phyloP scores from a whole-genome alignment of 2,113 vertebrate genomes.

The Paedocypris sp. region DNA sequence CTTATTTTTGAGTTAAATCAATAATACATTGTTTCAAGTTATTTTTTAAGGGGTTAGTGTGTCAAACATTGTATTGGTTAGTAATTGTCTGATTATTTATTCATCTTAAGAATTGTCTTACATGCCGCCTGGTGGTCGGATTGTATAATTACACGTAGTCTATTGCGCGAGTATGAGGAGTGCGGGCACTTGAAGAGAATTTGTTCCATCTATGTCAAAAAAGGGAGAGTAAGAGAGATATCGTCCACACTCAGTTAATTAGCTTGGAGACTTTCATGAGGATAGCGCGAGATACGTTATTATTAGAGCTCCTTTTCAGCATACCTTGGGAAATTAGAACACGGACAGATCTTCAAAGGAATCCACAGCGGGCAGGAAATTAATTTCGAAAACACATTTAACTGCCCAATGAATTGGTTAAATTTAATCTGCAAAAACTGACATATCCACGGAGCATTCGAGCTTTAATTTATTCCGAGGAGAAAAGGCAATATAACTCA shows the following conservation, averaged over 20 bases:
- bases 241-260: conserved; percentile 58
- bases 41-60: too few species aligned
- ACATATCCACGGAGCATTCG: neutral
- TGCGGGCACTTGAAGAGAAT: neutral
- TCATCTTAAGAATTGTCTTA: neutral
- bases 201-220: conserved; percentile 40
- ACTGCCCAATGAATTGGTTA: conserved; percentile 58
- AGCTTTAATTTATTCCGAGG: neutral
- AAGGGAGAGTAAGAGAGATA: conserved; percentile 22
- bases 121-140: conserved; percentile 52
- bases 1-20: neutral
- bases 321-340: conserved; percentile 64
- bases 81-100: neutral
- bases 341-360: conserved; percentile 66
- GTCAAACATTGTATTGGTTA: too few species aligned
- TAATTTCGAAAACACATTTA: conserved; percentile 59
- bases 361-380: conserved; percentile 53
- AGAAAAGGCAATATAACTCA: neutral
- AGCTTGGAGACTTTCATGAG: conserved; percentile 47
- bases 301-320: conserved; percentile 57
- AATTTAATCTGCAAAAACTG: conserved; percentile 29
- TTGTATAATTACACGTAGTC: conserved; percentile 1
- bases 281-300: conserved; percentile 53
- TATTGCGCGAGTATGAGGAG: neutral
- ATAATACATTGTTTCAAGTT: too few species aligned